Evolutionary conservation across 2,797 vertebrate species (phyloP), one percentile per base, ranked within the genome.

Genomic region (Chaetophractus vellerosus): DNA sequence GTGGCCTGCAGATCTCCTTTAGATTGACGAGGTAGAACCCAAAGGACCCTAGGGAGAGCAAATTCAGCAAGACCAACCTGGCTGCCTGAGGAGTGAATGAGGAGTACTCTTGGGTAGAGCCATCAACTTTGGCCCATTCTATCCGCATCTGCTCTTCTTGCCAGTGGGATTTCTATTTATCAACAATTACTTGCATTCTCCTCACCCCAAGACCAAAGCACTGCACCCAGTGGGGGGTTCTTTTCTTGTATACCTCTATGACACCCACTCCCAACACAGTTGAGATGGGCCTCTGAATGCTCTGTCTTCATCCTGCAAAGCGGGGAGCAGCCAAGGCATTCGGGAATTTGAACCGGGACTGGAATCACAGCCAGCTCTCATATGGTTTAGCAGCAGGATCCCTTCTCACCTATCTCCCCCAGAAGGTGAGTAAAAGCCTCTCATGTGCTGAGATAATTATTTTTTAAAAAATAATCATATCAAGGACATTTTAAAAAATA

Each of bases 301-400:
- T 79, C 36, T 19, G 84, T 18, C 64, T 55, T 48, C 24, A 9
- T 45, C 55, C 45, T 48, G 12, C 41, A 64, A 52, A 48, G 16
- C 2, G 28, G 2, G 19, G 64, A 36, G n/a, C 11, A 75, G 74
- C 14, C 28, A 3, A 21, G 57, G 45, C 9, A 23, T 26, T 8
- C 7, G 10, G 38, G 71, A 79, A 12, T 28, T 3, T 4, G 23
- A 31, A 11, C 4, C 48, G 36, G 50, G 21, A 24, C n/a, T 15
- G 3, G 23, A 52, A 64, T 33, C 16, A 48, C 76, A 88, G 28
- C 36, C 26, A 3, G 12, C 28, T 50, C 66, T 92, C 18, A 14
- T 52, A 2, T 0, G 0, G 9, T 31, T 74, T 18, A 3, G 5
- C 36, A 26, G 55, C 12, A 6, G 19, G 21, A 4, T 18, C 16